Percentiles rank a stretch among this genome's conserved stretches.
Conservation (phyloP, 2,797 vertebrate genomes). For the Esox lucius region DNA sequence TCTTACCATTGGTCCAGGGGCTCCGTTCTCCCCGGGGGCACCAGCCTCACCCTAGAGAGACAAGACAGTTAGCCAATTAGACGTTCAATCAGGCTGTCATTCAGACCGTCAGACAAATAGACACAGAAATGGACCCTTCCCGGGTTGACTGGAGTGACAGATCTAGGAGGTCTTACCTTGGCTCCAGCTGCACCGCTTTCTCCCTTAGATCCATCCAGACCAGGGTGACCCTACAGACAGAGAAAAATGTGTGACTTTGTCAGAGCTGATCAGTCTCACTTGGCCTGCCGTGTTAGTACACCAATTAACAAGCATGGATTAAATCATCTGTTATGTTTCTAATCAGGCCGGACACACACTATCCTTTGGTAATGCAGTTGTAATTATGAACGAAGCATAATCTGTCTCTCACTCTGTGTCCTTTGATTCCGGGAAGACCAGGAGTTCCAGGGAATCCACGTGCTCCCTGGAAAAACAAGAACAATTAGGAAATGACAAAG, state of each 20-base stretch:
- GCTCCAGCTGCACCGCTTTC: conserved; percentile 88
- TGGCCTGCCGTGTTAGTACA: conserved; percentile 10
- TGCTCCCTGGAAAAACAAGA: conserved; percentile 80
- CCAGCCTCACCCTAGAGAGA: conserved; percentile 85
- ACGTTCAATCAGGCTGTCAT: background rate
- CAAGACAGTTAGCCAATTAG: conserved; percentile 11
- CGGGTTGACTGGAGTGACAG: background rate
- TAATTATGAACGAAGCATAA: background rate
- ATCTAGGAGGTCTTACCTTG: conserved; percentile 73
- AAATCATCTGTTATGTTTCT: background rate
- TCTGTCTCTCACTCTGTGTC: conserved; percentile 87
- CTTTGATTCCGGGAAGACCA: conserved; percentile 96
- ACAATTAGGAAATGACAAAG: conserved; percentile 5
- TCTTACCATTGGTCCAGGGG: conserved; percentile 92
- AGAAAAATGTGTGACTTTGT: conserved; percentile 14
- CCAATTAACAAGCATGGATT: background rate
- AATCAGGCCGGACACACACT: background rate
- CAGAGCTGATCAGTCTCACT: conserved; percentile 22
- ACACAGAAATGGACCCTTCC: background rate
- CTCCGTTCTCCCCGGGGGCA: conserved; percentile 87
- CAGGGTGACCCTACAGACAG: conserved; percentile 85
- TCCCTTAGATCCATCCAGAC: conserved; percentile 91
- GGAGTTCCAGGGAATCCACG: conserved; percentile 97
- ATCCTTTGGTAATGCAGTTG: background rate
- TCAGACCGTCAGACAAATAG: background rate